Percentiles rank a stretch among this genome's conserved stretches.
These are phyloP conservation scores for Dryococelus australis DNA, from an alignment of 2,888 invertebrate species.

Conservation along the genomic window DNA sequence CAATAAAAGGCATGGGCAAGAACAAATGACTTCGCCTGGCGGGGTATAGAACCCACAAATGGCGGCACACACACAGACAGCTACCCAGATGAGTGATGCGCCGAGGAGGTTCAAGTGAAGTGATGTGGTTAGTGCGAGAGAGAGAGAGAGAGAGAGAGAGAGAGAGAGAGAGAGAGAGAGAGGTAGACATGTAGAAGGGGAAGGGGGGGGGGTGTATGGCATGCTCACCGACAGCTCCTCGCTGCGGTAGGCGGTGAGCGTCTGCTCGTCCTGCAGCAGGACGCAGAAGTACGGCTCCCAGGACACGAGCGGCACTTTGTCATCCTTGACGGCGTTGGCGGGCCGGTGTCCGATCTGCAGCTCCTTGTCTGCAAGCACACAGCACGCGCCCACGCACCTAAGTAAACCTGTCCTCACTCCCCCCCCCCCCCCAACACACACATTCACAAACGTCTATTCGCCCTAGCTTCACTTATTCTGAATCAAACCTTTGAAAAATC, in stretches of 20 bases:
- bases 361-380: slow-evolving; percentile 51
- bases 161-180: slow-evolving; percentile 10
- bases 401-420: background rate
- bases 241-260: slow-evolving; percentile 77
- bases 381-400: slow-evolving; percentile 33
- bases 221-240: slow-evolving; percentile 80
- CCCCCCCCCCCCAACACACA: too few relatives aligned
- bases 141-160: background rate
- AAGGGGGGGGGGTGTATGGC: background rate
- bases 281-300: slow-evolving; percentile 86
- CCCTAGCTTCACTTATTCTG: too few relatives aligned
- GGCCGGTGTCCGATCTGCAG: slow-evolving; percentile 61
- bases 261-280: slow-evolving; percentile 76
- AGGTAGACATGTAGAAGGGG: background rate
- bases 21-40: too few relatives aligned
- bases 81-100: too few relatives aligned
- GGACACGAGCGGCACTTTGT: slow-evolving; percentile 62
- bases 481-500: too few relatives aligned
- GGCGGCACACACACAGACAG: too few relatives aligned
- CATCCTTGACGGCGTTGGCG: slow-evolving; percentile 61
- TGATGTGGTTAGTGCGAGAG: background rate
- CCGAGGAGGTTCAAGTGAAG: too few relatives aligned
- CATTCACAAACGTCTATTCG: too few relatives aligned
- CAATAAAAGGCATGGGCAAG: too few relatives aligned
- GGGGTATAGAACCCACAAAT: too few relatives aligned